Evolutionary conservation across 1,140 invertebrate genomes (phyloP).

Genomic region (Euwallacea similis): DNA sequence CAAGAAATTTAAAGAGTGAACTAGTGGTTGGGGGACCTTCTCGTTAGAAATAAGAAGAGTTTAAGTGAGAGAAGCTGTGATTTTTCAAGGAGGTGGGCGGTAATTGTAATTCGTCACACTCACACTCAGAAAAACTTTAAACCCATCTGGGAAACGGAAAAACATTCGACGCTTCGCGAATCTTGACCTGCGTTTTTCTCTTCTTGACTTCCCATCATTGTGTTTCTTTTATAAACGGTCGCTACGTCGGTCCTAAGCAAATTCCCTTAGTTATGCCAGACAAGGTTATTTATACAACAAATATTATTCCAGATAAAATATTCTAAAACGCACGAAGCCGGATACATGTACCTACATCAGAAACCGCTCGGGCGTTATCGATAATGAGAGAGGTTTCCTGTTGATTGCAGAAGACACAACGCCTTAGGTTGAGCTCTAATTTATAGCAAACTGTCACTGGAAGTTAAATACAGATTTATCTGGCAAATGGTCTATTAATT

Average conservation of each 20-base stretch:
- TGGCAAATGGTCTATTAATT: too few relatives aligned
- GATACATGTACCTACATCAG: not conserved
- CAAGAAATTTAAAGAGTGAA: slow-evolving; percentile 26
- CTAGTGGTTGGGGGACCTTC: too few relatives aligned
- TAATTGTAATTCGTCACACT: too few relatives aligned
- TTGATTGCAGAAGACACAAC: not conserved
- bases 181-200: too few relatives aligned
- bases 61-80: not conserved
- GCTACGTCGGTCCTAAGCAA: too few relatives aligned
- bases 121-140: not conserved
- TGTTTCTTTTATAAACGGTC: too few relatives aligned
- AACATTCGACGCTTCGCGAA: too few relatives aligned
- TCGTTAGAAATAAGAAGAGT: not conserved
- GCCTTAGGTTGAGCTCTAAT: not conserved
- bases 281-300: not conserved
- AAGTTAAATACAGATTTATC: too few relatives aligned
- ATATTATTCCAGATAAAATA: slow-evolving; percentile 2
- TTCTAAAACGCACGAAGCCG: not conserved
- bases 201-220: too few relatives aligned
- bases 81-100: not conserved
- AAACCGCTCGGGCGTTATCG: not conserved
- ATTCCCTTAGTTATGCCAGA: not conserved
- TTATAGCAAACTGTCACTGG: too few relatives aligned
- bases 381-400: slow-evolving; percentile 6
- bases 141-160: too few relatives aligned